Evolutionary conservation across 2,797 vertebrate species (phyloP).

Genomic region (Anguilla megastoma): DNA sequence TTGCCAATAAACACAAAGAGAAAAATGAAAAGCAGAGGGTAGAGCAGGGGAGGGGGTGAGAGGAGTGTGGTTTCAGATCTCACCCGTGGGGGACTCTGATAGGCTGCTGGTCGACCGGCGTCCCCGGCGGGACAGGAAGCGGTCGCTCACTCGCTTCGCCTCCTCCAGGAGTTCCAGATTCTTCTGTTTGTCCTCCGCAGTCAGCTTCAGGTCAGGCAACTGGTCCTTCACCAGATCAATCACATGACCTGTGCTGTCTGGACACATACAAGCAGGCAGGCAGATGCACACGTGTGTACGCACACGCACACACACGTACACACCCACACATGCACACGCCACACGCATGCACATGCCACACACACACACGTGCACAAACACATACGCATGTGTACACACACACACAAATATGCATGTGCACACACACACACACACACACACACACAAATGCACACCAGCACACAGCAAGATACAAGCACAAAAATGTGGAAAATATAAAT

Average conservation of each 20-base stretch:
- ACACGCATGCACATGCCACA: constrained; percentile 29
- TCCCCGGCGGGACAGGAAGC: constrained; percentile 87
- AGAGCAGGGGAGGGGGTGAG: background rate
- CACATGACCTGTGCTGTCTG: constrained; percentile 86
- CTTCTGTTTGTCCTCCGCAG: constrained; percentile 91
- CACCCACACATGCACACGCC: background rate
- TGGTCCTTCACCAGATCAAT: constrained; percentile 90
- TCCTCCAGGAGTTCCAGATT: constrained; percentile 94
- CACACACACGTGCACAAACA: background rate
- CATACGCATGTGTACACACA: background rate
- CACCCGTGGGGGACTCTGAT: constrained; percentile 84
- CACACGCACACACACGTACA: constrained; percentile 13
- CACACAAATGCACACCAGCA: background rate
- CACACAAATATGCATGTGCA: background rate
- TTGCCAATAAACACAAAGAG: background rate
- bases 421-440: background rate
- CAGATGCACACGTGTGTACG: constrained; percentile 15
- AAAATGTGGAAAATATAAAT: background rate
- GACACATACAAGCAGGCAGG: constrained; percentile 18
- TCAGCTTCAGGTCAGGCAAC: constrained; percentile 88
- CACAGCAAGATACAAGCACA: background rate
- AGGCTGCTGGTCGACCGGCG: constrained; percentile 88
- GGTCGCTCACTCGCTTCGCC: constrained; percentile 92
- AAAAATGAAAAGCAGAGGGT: background rate
- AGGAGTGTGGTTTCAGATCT: background rate